Conservation (phyloP, 2,888 invertebrate genomes). For the Crocallis elinguaria region DNA sequence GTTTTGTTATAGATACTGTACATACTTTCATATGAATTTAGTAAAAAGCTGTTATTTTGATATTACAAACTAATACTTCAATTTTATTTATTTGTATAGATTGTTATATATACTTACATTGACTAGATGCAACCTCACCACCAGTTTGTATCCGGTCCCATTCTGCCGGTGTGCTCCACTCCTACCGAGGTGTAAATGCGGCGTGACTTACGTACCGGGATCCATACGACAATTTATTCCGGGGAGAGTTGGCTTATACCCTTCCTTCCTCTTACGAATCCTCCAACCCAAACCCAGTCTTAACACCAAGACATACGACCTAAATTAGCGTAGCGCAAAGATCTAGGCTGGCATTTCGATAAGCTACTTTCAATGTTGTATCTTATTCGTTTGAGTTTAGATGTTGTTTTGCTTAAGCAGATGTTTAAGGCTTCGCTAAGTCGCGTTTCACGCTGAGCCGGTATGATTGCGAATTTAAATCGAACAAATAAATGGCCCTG, state of each 20-base stretch:
- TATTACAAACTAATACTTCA: too few relatives aligned
- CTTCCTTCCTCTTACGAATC: constrained; percentile 44
- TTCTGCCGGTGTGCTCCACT: constrained; percentile 51
- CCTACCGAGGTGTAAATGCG: constrained; percentile 70
- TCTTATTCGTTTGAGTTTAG: constrained; percentile 6
- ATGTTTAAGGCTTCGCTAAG: constrained; percentile 26
- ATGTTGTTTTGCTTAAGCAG: constrained; percentile 23
- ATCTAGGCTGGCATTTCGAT: constrained; percentile 7
- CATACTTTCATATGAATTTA: too few relatives aligned
- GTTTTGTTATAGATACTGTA: too few relatives aligned
- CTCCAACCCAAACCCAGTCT: constrained; percentile 36
- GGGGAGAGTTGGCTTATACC: constrained; percentile 52
- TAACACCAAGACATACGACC: background rate
- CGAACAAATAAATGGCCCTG: constrained; percentile 56
- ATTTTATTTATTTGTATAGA: too few relatives aligned
- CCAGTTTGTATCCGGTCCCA: too few relatives aligned
- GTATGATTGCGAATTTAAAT: constrained; percentile 57
- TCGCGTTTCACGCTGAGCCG: constrained; percentile 45
- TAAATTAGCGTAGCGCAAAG: constrained; percentile 1
- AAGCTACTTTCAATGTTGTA: constrained; percentile 4
- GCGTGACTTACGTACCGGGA: constrained; percentile 71
- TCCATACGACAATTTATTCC: constrained; percentile 77
- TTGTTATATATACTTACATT: too few relatives aligned
- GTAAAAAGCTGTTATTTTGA: too few relatives aligned
- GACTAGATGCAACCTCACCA: too few relatives aligned